A percentile compares a stretch with the other conserved stretches of the same genome.
Conservation (phyloP, 2,797 vertebrate genomes). For the Phataginus tricuspis region DNA sequence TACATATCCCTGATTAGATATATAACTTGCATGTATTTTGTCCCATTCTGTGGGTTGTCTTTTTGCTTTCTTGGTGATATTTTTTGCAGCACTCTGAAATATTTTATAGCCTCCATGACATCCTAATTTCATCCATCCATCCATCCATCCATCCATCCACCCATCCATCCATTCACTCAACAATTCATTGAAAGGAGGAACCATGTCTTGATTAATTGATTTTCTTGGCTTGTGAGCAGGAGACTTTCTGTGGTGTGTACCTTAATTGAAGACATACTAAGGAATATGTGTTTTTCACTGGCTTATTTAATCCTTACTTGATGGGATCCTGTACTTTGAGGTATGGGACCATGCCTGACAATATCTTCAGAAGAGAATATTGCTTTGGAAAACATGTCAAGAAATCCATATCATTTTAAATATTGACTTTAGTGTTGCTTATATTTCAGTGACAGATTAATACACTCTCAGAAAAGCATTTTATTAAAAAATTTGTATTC, state of each 20-base stretch:
- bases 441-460: not conserved
- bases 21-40: not conserved
- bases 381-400: not conserved
- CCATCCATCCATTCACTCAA: not conserved
- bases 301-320: not conserved
- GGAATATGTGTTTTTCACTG: not conserved
- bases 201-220: not conserved
- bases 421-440: not conserved
- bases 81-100: not conserved
- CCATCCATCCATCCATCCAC: not conserved
- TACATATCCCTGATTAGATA: not conserved
- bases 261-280: not conserved
- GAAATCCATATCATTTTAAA: not conserved
- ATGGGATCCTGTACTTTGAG: not conserved
- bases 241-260: slow-evolving; percentile 10
- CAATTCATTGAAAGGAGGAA: not conserved
- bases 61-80: not conserved
- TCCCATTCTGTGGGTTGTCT: not conserved
- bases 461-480: not conserved
- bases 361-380: not conserved
- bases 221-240: not conserved
- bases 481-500: slow-evolving; percentile 5
- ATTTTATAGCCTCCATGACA: not conserved
- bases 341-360: not conserved
- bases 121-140: not conserved